Conservation (phyloP, 92 coral and sea anemone genomes). For the Hydrozoanthus gracilis region DNA sequence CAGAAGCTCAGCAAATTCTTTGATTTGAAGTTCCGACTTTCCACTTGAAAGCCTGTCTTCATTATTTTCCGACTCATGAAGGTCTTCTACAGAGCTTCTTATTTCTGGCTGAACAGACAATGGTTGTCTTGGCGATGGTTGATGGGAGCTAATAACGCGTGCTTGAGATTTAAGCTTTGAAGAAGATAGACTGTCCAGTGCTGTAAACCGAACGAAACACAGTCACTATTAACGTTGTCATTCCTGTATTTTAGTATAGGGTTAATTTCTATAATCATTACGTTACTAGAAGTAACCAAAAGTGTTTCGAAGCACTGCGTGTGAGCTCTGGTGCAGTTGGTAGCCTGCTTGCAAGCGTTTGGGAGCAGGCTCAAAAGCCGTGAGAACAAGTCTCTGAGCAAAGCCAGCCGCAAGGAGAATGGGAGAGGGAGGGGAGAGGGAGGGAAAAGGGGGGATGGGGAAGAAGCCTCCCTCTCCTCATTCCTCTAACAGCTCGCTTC, state of each 20-base stretch:
- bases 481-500: too few species aligned
- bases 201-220: slow-evolving; percentile 49
- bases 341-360: too few species aligned
- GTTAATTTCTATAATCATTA: background rate
- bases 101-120: slow-evolving; percentile 6
- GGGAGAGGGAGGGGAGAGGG: too few species aligned
- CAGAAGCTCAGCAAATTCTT: slow-evolving; percentile 79
- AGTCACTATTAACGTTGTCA: background rate
- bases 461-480: too few species aligned
- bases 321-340: too few species aligned
- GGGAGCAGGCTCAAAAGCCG: too few species aligned
- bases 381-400: too few species aligned
- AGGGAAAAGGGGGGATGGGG: too few species aligned
- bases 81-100: background rate
- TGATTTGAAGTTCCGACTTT: slow-evolving; percentile 65
- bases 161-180: slow-evolving; percentile 69
- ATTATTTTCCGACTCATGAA: slow-evolving; percentile 13
- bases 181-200: slow-evolving; percentile 60
- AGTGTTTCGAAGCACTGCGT: too few species aligned
- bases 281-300: too few species aligned
- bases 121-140: slow-evolving; percentile 57
- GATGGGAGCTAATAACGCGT: slow-evolving; percentile 78
- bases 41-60: slow-evolving; percentile 32
- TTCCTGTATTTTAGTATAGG: background rate
- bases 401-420: too few species aligned